Evolutionary conservation across 2,888 invertebrate genomes (phyloP).

Genomic region (Dynastes tityus): DNA sequence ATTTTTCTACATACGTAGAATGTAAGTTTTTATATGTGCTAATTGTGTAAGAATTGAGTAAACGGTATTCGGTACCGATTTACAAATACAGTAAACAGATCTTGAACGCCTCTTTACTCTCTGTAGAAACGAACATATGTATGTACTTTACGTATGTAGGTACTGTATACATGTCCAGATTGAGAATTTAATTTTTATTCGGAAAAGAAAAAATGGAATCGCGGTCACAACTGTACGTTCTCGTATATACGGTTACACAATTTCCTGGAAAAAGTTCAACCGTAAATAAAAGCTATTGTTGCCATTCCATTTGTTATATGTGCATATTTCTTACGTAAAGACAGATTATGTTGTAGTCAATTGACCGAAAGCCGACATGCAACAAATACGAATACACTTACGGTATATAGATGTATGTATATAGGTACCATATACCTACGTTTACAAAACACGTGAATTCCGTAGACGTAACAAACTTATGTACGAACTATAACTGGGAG

Average conservation of each 20-base stretch:
- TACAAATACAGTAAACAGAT: slow-evolving; percentile 1
- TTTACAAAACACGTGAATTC: slow-evolving; percentile 38
- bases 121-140: not conserved
- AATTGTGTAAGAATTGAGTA: slow-evolving; percentile 25
- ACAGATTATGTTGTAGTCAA: slow-evolving; percentile 47
- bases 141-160: slow-evolving; percentile 4
- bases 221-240: slow-evolving; percentile 45
- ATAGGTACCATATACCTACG: not conserved
- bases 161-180: slow-evolving; percentile 27
- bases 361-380: slow-evolving; percentile 46
- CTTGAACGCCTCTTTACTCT: slow-evolving; percentile 24
- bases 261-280: slow-evolving; percentile 46
- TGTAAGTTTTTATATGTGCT: slow-evolving; percentile 24
- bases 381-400: slow-evolving; percentile 39
- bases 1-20: slow-evolving; percentile 3
- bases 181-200: slow-evolving; percentile 34
- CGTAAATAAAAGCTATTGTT: slow-evolving; percentile 46
- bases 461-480: slow-evolving; percentile 46
- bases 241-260: slow-evolving; percentile 34
- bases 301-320: slow-evolving; percentile 45
- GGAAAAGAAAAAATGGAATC: slow-evolving; percentile 28
- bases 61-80: slow-evolving; percentile 22
- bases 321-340: slow-evolving; percentile 45
- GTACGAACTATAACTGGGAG: slow-evolving; percentile 30
- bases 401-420: not conserved